Percentiles rank a stretch among this genome's conserved stretches.
These are phyloP conservation scores for Nebria ingens DNA, from an alignment of 1,140 invertebrate genomes.

Conservation along the genomic window DNA sequence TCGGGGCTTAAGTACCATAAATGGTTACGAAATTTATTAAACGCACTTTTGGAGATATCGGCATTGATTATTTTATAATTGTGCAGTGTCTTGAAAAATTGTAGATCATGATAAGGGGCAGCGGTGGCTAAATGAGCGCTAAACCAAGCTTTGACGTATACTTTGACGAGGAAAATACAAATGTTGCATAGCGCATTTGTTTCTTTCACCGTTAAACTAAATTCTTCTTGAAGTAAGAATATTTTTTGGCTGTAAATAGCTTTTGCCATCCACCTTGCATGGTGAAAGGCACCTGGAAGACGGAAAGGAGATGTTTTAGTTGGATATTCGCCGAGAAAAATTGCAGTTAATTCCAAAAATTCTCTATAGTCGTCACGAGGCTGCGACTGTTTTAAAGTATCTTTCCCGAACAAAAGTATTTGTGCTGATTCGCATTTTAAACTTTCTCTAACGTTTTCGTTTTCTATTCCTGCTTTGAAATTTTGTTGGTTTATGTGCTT, in stretches of 20 bases:
- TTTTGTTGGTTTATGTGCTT: too few relatives aligned
- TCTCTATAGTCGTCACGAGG: constrained; percentile 31
- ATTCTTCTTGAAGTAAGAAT: constrained; percentile 20
- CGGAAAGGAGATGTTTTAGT: not conserved
- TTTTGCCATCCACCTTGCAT: constrained; percentile 31
- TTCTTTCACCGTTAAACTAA: constrained; percentile 19
- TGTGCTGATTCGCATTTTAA: too few relatives aligned
- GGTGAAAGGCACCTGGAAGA: constrained; percentile 30
- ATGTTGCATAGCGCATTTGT: constrained; percentile 19
- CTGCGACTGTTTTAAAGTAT: too few relatives aligned
- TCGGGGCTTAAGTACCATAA: constrained; percentile 25
- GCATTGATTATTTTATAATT: not conserved
- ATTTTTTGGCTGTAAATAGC: constrained; percentile 25
- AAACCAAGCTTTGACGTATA: constrained; percentile 21
- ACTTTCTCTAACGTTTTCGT: too few relatives aligned
- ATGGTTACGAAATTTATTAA: constrained; percentile 21
- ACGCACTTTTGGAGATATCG: not conserved
- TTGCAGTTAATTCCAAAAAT: constrained; percentile 30
- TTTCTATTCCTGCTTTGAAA: too few relatives aligned
- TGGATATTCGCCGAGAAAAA: constrained; percentile 32
- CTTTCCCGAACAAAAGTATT: too few relatives aligned
- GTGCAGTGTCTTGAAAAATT: constrained; percentile 17
- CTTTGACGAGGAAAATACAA: constrained; percentile 8
- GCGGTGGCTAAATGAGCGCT: constrained; percentile 14
- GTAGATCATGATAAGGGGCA: constrained; percentile 21